Evolutionary conservation across 37 sponge, comb jelly and placozoan genomes (phyloP), one percentile per base, ranked within the genome.

Genomic region (Lycopodina hypogea): DNA sequence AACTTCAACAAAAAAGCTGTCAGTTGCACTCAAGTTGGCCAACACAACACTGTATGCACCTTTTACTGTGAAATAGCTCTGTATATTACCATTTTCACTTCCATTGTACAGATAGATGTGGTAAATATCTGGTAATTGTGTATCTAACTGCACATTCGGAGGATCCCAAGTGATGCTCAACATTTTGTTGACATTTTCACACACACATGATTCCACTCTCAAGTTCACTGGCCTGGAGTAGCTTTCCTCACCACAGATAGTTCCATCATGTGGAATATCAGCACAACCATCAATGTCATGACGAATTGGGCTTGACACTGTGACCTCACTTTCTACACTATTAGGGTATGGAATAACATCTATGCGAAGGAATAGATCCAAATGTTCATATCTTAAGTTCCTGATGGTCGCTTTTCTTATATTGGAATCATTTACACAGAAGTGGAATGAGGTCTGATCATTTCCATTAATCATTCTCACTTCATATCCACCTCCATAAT

Each of bases 1-100:
- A 2, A 65, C 30, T 14, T 65, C 3, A 32, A 65, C 66, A 4
- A 29, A 7, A 33, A 32, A 65, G 3, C 3, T 14, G 4, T 17
- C 17, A 34, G 66, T 30, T 30, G 66, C 66, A 65, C 30, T 65
- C 66, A 65, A 65, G 34, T 65, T 65, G 3, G 4, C 30, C 66
- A 65, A 28, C 30, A 17, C 8, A 15, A 65, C 66, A 6, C 18
- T 8, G 4, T 18, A 17, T 3, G 60, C 28, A 59, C 12, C 4
- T 6, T 59, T 8, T 28, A 59, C 60, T 59, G 28, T 59, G 60
- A 59, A 59, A 45, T 45, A 45, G n/a, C 12, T 23, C 4, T 59
- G n/a, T 59, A 59, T 59, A 34, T 15, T 32, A 32, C 12, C 8
- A 15, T 24, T 30, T 32, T 7, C 8, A 34, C 7, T 2, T 3